Base-by-base conservation (phyloP, 2,888 invertebrate species). In the Rhimphoctona megacephalus region DNA sequence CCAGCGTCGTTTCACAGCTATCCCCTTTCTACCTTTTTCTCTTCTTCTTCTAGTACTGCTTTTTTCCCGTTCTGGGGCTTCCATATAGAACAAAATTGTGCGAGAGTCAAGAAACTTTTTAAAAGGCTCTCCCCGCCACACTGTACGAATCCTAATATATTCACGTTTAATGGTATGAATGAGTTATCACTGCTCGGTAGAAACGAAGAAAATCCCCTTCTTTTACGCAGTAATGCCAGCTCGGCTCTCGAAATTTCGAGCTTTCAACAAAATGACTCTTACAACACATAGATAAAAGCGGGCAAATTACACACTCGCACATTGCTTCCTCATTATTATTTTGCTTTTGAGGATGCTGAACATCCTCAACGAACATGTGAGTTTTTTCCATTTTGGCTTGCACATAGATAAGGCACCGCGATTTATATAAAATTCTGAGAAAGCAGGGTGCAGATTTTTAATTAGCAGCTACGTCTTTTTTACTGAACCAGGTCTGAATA, bases 1-100 rank as follows among this genome's bases (percentile, higher is more conserved):
- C 85, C 54, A 66, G 33, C 74, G 46, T 74, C 69, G 64, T 85
- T 87, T 67, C 76, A 83, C 83, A 86, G 86, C 88, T 86, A 87
- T 86, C 81, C 85, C 82, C 87, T 88, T 88, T 80, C 82, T 57
- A 54, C 19, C 61, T 36, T 74, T 73, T 43, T 61, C 46, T 87
- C 81, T 69, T 83, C 70, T 73, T 66, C 52, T 72, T 33, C 25
- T 36, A 22, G 70, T 82, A 52, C 77, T 84, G 74, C 70, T 67
- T 66, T 76, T 81, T 67, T 61, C 17, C 17, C 57, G 36, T 67
- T 70, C 36, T 70, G 49, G n/a, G 66, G 43, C 64, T 79, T 30
- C 30, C 76, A 22, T 69, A 61, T 67, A 22, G 76, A 77, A 80
- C 76, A 70, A 80, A 86, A 77, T 81, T 80, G 76, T 76, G 73